Evolutionary conservation across 2,113 vertebrate species (phyloP).

Genomic region (Strix aluco): DNA sequence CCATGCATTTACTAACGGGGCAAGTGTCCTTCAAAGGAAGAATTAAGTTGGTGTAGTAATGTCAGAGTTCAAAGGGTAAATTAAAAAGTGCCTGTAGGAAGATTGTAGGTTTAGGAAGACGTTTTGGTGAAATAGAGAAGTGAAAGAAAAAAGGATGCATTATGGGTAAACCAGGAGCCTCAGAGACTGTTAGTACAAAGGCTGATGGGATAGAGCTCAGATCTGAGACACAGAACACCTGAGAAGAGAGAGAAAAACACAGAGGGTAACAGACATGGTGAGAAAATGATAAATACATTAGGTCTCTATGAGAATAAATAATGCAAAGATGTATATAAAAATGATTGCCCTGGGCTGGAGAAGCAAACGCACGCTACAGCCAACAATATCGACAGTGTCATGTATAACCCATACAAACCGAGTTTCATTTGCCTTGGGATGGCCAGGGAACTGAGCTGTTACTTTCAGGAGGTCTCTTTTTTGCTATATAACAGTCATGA

Average conservation of each 20-base stretch:
- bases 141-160: constrained; percentile 80
- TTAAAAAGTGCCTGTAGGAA: constrained; percentile 78
- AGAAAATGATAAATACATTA: constrained; percentile 81
- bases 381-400: not conserved
- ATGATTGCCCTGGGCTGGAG: constrained; percentile 56
- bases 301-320: constrained; percentile 73
- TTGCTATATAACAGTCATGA: not conserved
- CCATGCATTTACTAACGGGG: constrained; percentile 74
- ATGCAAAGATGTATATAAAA: constrained; percentile 76
- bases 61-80: constrained; percentile 71
- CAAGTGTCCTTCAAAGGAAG: constrained; percentile 70
- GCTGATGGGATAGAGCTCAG: constrained; percentile 85
- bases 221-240: constrained; percentile 94
- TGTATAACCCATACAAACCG: not conserved
- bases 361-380: not conserved
- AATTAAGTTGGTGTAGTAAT: constrained; percentile 70
- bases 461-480: not conserved
- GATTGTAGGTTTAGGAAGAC: constrained; percentile 79
- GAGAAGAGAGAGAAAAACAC: constrained; percentile 87
- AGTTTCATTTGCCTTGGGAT: not conserved
- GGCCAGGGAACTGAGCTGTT: not conserved
- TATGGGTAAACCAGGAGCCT: constrained; percentile 84
- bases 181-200: constrained; percentile 90
- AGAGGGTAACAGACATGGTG: constrained; percentile 81
- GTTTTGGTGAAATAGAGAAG: constrained; percentile 81